Conservation (phyloP, 2,888 invertebrate genomes). For the Theretra japonica region DNA sequence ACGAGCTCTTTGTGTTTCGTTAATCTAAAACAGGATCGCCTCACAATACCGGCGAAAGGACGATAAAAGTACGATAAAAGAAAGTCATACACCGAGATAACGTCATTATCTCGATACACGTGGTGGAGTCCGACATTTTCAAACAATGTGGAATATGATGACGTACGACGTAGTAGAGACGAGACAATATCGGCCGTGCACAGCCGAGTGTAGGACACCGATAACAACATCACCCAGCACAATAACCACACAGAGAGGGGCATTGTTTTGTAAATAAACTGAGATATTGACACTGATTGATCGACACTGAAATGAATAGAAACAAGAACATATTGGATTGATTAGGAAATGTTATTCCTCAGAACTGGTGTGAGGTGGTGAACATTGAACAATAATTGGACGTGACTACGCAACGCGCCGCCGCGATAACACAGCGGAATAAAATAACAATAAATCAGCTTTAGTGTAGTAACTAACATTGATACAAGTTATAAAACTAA, state of each 20-base stretch:
- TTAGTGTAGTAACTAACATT: neutral
- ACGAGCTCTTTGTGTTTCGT: neutral
- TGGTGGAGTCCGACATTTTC: constrained; percentile 4
- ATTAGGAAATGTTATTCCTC: constrained; percentile 9
- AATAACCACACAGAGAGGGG: constrained; percentile 44
- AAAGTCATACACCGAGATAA: constrained; percentile 1
- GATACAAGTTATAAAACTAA: neutral
- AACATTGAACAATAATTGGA: neutral
- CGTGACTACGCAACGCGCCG: neutral
- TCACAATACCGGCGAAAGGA: neutral
- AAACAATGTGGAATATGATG: constrained; percentile 20
- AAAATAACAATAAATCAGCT: constrained; percentile 2
- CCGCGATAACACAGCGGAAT: neutral
- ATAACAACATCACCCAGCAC: constrained; percentile 48
- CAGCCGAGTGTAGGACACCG: constrained; percentile 43
- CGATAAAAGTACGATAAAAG: constrained; percentile 15
- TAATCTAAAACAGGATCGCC: neutral
- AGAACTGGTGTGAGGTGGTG: neutral
- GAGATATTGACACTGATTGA: constrained; percentile 27
- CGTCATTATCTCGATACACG: constrained; percentile 15
- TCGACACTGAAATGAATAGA: constrained; percentile 8
- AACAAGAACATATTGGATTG: neutral
- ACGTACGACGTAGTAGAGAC: constrained; percentile 1
- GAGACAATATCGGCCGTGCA: constrained; percentile 44
- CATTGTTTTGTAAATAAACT: constrained; percentile 51